Percentiles rank a stretch among this genome's conserved stretches.
phyloP scores from a whole-genome alignment of 2,797 vertebrate species.

The Vireo griseus region DNA sequence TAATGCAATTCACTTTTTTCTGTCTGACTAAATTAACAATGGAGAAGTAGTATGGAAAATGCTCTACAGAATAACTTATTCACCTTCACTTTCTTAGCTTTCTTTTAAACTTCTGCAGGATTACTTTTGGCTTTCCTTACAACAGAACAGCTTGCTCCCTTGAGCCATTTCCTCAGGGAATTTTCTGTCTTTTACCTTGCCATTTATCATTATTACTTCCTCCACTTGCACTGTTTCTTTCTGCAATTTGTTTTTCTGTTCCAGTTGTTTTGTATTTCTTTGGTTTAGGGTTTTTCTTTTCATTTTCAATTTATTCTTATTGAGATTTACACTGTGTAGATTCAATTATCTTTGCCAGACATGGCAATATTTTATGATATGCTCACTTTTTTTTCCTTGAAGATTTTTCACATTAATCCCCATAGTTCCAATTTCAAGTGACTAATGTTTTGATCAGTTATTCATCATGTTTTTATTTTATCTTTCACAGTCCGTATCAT shows the following conservation, averaged over 20 bases:
- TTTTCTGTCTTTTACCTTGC: background rate
- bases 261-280: background rate
- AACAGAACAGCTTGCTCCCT: conserved; percentile 16
- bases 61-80: background rate
- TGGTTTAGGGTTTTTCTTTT: background rate
- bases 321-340: background rate
- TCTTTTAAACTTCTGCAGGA: background rate
- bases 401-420: background rate
- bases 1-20: background rate
- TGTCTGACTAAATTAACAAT: background rate
- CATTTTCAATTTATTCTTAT: background rate
- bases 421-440: background rate
- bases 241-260: background rate
- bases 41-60: background rate
- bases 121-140: background rate
- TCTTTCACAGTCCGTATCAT: background rate
- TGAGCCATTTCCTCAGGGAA: background rate
- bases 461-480: background rate
- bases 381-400: background rate
- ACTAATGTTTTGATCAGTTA: background rate
- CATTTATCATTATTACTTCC: background rate
- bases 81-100: background rate
- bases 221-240: background rate
- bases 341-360: background rate
- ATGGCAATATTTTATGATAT: background rate